These are phyloP conservation scores for Lophotriccus pileatus DNA, from an alignment of 2,797 vertebrate genomes.

Conservation along the genomic window DNA sequence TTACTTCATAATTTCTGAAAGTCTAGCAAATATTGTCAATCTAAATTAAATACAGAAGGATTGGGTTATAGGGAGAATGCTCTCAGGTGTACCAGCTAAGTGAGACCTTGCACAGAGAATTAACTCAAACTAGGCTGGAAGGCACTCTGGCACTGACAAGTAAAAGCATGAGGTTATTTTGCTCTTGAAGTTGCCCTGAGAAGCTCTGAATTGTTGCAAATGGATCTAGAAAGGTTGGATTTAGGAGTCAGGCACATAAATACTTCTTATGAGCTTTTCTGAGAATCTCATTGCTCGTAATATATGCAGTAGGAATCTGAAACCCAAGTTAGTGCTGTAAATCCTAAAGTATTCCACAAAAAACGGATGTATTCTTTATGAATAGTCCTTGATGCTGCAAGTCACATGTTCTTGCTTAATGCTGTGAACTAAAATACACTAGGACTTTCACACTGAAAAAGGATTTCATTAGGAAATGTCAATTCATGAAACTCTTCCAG, in stretches of 20 bases:
- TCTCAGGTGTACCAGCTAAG: background rate
- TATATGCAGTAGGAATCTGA: background rate
- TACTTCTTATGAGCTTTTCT: slow-evolving; percentile 19
- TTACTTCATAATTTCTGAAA: background rate
- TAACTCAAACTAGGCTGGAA: background rate
- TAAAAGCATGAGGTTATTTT: slow-evolving; percentile 1
- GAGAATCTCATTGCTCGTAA: background rate
- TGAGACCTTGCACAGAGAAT: background rate
- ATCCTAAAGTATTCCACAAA: background rate
- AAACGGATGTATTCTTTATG: slow-evolving; percentile 16
- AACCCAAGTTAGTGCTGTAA: background rate
- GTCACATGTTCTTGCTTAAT: background rate
- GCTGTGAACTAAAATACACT: background rate
- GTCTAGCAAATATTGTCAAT: background rate
- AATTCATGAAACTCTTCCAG: background rate
- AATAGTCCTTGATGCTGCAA: background rate
- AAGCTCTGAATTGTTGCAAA: background rate
- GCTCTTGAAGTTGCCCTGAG: background rate
- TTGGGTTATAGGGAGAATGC: background rate
- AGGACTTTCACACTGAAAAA: background rate
- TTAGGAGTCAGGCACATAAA: slow-evolving; percentile 17
- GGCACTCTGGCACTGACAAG: background rate
- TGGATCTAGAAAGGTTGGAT: background rate
- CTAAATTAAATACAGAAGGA: background rate
- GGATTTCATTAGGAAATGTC: background rate